Conservation (phyloP, 2,113 vertebrate genomes). For the Cervus canadensis region DNA sequence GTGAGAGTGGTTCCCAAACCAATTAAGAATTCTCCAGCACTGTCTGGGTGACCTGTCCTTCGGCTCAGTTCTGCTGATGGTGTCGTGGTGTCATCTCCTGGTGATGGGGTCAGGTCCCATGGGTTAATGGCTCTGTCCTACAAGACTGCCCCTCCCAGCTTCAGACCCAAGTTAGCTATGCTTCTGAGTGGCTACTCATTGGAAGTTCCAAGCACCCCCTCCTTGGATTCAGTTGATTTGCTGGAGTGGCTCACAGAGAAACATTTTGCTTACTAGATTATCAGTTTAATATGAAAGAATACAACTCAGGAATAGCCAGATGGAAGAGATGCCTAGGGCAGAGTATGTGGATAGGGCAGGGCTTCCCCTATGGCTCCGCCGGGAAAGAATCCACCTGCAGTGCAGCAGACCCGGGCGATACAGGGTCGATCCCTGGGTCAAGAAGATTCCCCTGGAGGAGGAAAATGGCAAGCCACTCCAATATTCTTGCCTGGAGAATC, state of each 20-base stretch:
- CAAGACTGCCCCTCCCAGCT: neutral
- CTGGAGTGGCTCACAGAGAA: neutral
- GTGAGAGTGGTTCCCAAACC: neutral
- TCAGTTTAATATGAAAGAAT: neutral
- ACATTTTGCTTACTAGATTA: neutral
- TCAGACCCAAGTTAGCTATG: neutral
- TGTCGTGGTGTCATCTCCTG: neutral
- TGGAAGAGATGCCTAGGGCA: neutral
- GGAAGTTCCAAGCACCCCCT: neutral
- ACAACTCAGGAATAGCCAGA: neutral
- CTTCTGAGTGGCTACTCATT: neutral
- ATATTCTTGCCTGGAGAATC: neutral
- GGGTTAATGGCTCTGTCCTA: neutral
- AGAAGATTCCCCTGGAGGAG: neutral
- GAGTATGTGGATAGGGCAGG: neutral
- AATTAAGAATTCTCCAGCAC: neutral
- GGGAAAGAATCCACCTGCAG: neutral
- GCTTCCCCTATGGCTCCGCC: neutral
- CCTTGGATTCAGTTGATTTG: neutral
- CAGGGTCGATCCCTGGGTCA: neutral
- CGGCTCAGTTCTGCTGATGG: neutral
- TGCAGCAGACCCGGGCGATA: neutral
- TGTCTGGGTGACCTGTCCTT: neutral
- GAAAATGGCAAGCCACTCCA: neutral
- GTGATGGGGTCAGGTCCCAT: neutral